Conservation (phyloP, 2,113 vertebrate genomes). For the Benitochromis conjunctus region DNA sequence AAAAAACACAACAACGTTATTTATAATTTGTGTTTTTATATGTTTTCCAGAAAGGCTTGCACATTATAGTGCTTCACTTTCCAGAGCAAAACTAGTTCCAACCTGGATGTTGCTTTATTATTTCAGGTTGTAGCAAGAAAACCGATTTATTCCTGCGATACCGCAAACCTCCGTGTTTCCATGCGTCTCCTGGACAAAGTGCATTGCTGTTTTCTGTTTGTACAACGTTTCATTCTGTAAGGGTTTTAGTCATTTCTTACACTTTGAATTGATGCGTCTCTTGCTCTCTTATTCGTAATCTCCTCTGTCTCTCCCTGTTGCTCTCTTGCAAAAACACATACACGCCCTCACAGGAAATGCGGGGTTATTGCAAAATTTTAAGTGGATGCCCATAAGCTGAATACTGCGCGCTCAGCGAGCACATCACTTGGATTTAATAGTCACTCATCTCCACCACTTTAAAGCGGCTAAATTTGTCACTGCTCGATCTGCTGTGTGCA, state of each 20-base stretch:
- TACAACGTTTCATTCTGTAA: neutral
- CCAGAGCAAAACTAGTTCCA: neutral
- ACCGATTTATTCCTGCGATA: neutral
- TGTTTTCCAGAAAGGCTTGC: neutral
- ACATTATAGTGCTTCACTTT: neutral
- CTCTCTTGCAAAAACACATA: neutral
- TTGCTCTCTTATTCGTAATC: constrained; percentile 13
- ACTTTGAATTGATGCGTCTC: neutral
- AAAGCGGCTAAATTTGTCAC: constrained; percentile 46
- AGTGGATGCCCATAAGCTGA: constrained; percentile 34
- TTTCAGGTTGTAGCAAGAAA: neutral
- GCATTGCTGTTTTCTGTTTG: neutral
- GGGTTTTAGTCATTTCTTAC: constrained; percentile 17
- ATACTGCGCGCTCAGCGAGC: constrained; percentile 12
- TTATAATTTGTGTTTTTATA: neutral
- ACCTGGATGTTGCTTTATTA: neutral
- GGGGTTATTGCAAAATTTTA: constrained; percentile 17
- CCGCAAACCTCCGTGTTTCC: neutral
- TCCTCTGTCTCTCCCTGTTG: neutral
- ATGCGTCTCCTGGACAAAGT: neutral
- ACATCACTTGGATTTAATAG: constrained; percentile 47
- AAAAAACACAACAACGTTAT: neutral
- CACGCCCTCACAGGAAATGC: neutral
- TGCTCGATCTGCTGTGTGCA: constrained; percentile 16
- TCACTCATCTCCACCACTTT: constrained; percentile 31